Percentiles rank a stretch among this genome's conserved stretches.
These are phyloP conservation scores for Sparidentex hasta DNA, from an alignment of 2,797 vertebrate species.

Conservation along the genomic window DNA sequence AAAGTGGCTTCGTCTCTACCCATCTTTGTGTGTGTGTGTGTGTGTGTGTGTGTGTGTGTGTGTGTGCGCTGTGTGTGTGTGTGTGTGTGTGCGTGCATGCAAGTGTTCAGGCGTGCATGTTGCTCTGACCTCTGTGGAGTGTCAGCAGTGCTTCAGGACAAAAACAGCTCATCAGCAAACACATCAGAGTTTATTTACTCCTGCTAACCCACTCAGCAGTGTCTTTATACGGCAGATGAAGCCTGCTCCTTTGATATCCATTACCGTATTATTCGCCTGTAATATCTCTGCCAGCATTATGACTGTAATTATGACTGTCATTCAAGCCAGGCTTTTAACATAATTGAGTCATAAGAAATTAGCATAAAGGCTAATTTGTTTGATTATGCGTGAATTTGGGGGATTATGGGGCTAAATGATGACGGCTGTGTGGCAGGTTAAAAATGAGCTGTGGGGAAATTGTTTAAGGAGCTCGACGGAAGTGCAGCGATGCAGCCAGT, in stretches of 20 bases:
- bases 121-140: slow-evolving; percentile 60
- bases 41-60: slow-evolving; percentile 3
- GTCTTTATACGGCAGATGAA: slow-evolving; percentile 47
- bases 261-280: slow-evolving; percentile 69
- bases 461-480: slow-evolving; percentile 56
- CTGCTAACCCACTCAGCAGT: slow-evolving; percentile 55
- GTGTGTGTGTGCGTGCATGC: not conserved
- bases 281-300: slow-evolving; percentile 72
- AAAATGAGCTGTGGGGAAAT: slow-evolving; percentile 64
- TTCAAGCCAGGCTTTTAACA: slow-evolving; percentile 71
- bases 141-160: slow-evolving; percentile 55
- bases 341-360: slow-evolving; percentile 79
- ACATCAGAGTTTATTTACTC: slow-evolving; percentile 76
- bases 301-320: slow-evolving; percentile 77
- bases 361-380: slow-evolving; percentile 81
- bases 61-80: too few relatives aligned
- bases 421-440: slow-evolving; percentile 65
- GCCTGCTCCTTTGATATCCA: slow-evolving; percentile 63
- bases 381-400: slow-evolving; percentile 75
- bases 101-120: slow-evolving; percentile 13
- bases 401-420: slow-evolving; percentile 61
- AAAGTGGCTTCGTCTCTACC: slow-evolving; percentile 3
- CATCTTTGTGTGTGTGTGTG: slow-evolving; percentile 20
- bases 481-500: slow-evolving; percentile 41
- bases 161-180: slow-evolving; percentile 71